A percentile compares a stretch with the other conserved stretches of the same genome.
Evolutionary conservation across 2,113 vertebrate genomes (phyloP).

Genomic region (Atractosteus spatula): DNA sequence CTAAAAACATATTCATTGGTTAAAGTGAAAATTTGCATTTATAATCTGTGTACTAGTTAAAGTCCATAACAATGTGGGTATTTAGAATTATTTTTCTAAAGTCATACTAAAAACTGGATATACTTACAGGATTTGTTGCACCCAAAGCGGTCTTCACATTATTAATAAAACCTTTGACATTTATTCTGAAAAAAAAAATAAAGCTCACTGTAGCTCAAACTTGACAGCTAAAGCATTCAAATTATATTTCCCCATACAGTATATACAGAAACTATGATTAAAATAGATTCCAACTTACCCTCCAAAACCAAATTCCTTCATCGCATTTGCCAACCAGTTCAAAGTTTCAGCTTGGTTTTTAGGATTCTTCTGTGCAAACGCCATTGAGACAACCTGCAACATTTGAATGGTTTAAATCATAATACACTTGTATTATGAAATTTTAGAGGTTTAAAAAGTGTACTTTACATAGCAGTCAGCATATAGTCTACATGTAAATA

Average conservation of each 20-base stretch:
- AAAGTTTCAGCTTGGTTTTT: slow-evolving; percentile 96
- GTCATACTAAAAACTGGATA: neutral
- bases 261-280: neutral
- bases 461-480: neutral
- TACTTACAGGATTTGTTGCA: slow-evolving; percentile 91
- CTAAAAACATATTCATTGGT: too few species aligned
- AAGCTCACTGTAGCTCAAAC: neutral
- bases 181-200: slow-evolving; percentile 69
- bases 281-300: slow-evolving; percentile 68
- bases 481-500: neutral
- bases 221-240: neutral
- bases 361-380: slow-evolving; percentile 96
- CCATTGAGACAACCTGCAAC: slow-evolving; percentile 83
- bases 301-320: slow-evolving; percentile 97
- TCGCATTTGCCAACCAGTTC: slow-evolving; percentile 92
- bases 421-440: too few species aligned
- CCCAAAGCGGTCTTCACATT: slow-evolving; percentile 95
- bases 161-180: slow-evolving; percentile 95
- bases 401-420: too few species aligned
- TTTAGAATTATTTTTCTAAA: too few species aligned
- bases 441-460: too few species aligned
- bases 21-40: too few species aligned
- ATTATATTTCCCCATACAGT: neutral
- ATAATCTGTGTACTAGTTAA: too few species aligned
- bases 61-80: too few species aligned